A percentile compares a stretch with the other conserved stretches of the same genome.
These are phyloP conservation scores for Pocillopora verrucosa DNA, from an alignment of 64 coral and sea anemone genomes.

Conservation along the genomic window DNA sequence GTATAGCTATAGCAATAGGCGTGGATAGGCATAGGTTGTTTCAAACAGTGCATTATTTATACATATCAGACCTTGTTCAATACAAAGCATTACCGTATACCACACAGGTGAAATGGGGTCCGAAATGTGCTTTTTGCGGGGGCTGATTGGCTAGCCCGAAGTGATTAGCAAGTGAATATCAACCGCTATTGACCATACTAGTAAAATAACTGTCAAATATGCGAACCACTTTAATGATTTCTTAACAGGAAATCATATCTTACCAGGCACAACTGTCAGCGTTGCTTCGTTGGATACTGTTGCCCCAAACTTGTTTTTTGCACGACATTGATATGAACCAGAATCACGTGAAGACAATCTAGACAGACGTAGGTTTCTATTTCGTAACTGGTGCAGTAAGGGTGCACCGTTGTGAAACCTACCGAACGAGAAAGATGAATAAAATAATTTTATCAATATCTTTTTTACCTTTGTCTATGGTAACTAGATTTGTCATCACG, in stretches of 20 bases:
- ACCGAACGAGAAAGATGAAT: not conserved
- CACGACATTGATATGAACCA: not conserved
- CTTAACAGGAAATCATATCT: not conserved
- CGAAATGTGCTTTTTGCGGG: too few species aligned
- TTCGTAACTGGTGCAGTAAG: not conserved
- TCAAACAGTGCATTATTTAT: too few species aligned
- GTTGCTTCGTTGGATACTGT: not conserved
- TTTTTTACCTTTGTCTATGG: not conserved
- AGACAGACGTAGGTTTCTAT: not conserved
- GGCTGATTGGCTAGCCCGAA: too few species aligned
- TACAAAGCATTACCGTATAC: too few species aligned
- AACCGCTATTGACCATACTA: too few species aligned
- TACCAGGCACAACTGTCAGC: not conserved
- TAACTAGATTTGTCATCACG: not conserved
- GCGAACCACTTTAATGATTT: too few species aligned
- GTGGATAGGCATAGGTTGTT: too few species aligned
- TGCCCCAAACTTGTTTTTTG: not conserved
- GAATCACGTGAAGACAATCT: not conserved
- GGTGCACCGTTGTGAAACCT: not conserved
- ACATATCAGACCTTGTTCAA: too few species aligned
- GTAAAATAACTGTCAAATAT: too few species aligned
- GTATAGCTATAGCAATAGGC: too few species aligned
- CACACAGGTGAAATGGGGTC: too few species aligned
- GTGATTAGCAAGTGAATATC: too few species aligned
- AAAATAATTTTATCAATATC: not conserved